Conservation (phyloP, 2,113 vertebrate species). For the Halcyon senegalensis region DNA sequence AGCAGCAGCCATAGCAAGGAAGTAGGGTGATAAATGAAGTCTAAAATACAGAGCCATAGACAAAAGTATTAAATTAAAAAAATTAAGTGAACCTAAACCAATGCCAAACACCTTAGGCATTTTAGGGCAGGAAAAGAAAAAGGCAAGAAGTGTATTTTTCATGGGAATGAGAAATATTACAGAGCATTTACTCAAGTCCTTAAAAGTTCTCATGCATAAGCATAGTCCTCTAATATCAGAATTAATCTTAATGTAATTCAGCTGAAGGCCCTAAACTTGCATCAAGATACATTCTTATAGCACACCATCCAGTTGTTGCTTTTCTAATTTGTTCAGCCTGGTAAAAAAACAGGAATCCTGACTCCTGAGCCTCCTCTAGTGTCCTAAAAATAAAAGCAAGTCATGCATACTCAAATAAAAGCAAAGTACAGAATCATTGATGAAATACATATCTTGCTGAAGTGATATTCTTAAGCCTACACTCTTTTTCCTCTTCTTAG, state of each 20-base stretch:
- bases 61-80: background rate
- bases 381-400: slow-evolving; percentile 12
- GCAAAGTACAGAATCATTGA: background rate
- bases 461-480: background rate
- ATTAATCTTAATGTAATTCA: background rate
- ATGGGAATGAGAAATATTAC: background rate
- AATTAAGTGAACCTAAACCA: background rate
- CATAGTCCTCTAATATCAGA: background rate
- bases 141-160: background rate
- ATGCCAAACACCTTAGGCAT: background rate
- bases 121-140: background rate
- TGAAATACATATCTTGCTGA: background rate
- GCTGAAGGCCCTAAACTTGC: background rate
- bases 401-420: background rate
- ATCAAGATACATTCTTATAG: background rate
- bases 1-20: background rate
- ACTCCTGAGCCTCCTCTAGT: slow-evolving; percentile 54
- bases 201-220: background rate
- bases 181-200: background rate
- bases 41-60: background rate
- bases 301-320: background rate
- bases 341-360: background rate
- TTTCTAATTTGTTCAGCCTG: background rate
- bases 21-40: background rate
- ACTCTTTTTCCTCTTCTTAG: background rate